Evolutionary conservation across 1,140 invertebrate genomes (phyloP).

Genomic region (Atta colombica): DNA sequence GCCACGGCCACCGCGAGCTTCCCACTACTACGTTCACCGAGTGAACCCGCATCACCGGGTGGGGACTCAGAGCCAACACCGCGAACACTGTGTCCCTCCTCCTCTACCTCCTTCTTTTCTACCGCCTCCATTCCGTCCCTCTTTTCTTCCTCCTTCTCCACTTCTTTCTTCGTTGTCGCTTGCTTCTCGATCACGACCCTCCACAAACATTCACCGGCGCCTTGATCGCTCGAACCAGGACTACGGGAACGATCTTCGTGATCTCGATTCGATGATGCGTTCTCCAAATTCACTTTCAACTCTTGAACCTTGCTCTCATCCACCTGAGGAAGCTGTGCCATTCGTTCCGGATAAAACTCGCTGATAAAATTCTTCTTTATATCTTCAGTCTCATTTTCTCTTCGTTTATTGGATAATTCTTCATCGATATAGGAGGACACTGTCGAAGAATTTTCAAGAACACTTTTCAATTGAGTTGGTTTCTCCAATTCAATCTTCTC

Average conservation of each 20-base stretch:
- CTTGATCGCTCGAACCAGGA: constrained; percentile 14
- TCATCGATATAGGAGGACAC: not conserved
- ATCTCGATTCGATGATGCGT: not conserved
- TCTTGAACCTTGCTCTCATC: not conserved
- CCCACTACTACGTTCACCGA: constrained; percentile 74
- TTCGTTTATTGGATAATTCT: not conserved
- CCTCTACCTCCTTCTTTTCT: constrained; percentile 71
- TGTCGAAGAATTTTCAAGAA: constrained; percentile 9
- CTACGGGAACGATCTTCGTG: constrained; percentile 13
- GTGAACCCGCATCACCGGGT: constrained; percentile 67
- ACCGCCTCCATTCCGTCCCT: constrained; percentile 42
- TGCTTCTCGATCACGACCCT: constrained; percentile 77
- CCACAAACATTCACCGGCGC: constrained; percentile 70
- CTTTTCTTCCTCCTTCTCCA: constrained; percentile 24
- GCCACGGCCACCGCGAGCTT: constrained; percentile 70
- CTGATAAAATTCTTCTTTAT: constrained; percentile 63
- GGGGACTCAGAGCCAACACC: constrained; percentile 72
- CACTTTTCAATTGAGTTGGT: not conserved
- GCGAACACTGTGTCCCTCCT: constrained; percentile 75
- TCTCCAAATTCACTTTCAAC: not conserved
- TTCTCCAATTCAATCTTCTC: constrained; percentile 32
- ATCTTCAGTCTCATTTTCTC: constrained; percentile 29
- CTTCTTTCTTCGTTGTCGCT: constrained; percentile 39
- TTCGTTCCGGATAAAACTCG: constrained; percentile 70
- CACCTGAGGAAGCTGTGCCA: not conserved